Percentiles rank a stretch among this genome's conserved stretches.
phyloP scores from a whole-genome alignment of 92 coral and sea anemone genomes.

The Heliopora coerulea region DNA sequence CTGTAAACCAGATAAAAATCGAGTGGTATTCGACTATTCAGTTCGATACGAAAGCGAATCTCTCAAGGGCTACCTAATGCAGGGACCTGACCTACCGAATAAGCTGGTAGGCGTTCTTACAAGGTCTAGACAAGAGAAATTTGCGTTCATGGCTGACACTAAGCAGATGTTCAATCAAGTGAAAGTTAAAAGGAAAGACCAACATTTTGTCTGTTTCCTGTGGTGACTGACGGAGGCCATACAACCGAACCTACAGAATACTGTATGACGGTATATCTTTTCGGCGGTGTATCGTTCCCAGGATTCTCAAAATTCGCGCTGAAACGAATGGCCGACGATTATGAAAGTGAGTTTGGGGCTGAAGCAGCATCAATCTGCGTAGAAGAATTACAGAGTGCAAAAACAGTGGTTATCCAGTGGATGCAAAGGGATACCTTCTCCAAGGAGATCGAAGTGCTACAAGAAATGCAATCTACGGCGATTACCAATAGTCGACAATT shows the following conservation, averaged over 20 bases:
- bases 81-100: constrained; percentile 21
- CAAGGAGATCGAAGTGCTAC: constrained; percentile 38
- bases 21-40: constrained; percentile 35
- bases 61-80: constrained; percentile 11
- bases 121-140: neutral
- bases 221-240: neutral
- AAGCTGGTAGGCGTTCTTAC: neutral
- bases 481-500: neutral
- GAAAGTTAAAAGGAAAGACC: neutral
- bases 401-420: constrained; percentile 36
- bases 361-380: constrained; percentile 5
- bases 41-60: constrained; percentile 7
- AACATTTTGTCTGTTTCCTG: too few relatives aligned
- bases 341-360: neutral
- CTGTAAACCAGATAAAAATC: constrained; percentile 18
- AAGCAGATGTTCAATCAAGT: constrained; percentile 1
- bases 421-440: constrained; percentile 42
- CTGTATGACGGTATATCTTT: constrained; percentile 3
- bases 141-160: neutral
- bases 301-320: neutral
- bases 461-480: neutral
- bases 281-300: constrained; percentile 1
- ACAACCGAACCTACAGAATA: neutral
- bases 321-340: neutral
- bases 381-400: constrained; percentile 23